Conservation (phyloP, 2,888 invertebrate species). For the Aleiodes leptofemur region DNA sequence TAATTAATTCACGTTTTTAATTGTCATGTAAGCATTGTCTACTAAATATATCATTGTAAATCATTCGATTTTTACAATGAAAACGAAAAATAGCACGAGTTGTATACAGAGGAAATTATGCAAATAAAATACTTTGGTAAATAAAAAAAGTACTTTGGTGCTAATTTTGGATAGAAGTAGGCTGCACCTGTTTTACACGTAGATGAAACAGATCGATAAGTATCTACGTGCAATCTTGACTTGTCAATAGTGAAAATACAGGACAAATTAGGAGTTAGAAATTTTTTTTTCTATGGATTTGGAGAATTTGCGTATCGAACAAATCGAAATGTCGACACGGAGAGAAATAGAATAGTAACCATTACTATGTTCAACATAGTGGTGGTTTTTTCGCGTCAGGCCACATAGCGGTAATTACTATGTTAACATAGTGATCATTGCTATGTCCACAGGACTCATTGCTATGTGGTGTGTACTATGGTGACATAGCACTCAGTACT, state of each 20-base stretch:
- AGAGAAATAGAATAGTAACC: no score
- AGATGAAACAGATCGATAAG: conserved; percentile 31
- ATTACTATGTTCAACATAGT: no score
- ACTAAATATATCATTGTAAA: neutral
- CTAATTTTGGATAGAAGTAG: conserved; percentile 69
- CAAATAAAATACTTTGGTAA: conserved; percentile 30
- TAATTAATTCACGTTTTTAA: conserved; percentile 50
- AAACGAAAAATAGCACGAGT: neutral
- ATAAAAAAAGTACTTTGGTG: conserved; percentile 47
- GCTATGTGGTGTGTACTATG: no score
- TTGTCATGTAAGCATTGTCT: neutral
- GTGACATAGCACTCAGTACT: no score
- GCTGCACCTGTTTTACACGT: conserved; percentile 66
- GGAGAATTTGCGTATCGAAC: neutral
- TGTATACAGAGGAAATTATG: conserved; percentile 12
- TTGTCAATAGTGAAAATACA: conserved; percentile 35
- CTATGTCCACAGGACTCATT: no score
- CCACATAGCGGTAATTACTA: no score
- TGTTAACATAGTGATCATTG: no score
- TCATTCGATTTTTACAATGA: neutral
- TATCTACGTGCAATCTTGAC: conserved; percentile 31
- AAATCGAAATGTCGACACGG: no score
- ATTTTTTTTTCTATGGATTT: neutral
- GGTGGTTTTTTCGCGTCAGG: no score
- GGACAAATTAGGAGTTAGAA: neutral